phyloP scores from a whole-genome alignment of 2,113 vertebrate species.

The Varanus salvator region DNA sequence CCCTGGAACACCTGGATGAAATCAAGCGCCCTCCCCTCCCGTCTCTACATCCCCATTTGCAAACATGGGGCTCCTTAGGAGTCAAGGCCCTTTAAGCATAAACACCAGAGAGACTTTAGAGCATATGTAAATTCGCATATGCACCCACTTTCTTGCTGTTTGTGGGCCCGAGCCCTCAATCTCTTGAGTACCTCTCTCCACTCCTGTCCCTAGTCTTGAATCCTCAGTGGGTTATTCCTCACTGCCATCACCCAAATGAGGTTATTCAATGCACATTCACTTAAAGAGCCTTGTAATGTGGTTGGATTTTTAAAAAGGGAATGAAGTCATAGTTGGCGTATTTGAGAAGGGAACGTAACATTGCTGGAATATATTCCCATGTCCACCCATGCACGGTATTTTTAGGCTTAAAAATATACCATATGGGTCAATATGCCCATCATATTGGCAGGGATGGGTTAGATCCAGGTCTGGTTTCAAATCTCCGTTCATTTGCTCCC shows the following conservation, averaged over 20 bases:
- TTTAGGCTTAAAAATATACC: not conserved
- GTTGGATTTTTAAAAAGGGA: not conserved
- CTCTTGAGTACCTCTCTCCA: no score
- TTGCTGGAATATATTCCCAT: not conserved
- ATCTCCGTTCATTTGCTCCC: not conserved
- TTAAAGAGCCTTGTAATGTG: not conserved
- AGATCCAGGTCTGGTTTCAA: not conserved
- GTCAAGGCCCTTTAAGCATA: no score
- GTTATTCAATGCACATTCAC: not conserved
- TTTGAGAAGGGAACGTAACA: not conserved
- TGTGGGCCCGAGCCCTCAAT: no score
- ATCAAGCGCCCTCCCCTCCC: no score
- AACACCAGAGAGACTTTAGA: no score
- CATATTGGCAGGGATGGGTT: not conserved
- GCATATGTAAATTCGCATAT: no score
- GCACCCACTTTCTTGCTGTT: no score
- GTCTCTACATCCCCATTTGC: no score
- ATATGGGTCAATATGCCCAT: not conserved
- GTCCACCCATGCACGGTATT: not conserved
- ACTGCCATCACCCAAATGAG: not conserved
- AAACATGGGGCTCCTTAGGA: no score
- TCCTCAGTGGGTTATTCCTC: not conserved
- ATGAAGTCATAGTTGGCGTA: not conserved
- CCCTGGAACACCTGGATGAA: no score
- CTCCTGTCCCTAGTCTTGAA: not conserved